Conservation (phyloP, 1,140 invertebrate genomes). For the Ptiloglossa arizonensis region DNA sequence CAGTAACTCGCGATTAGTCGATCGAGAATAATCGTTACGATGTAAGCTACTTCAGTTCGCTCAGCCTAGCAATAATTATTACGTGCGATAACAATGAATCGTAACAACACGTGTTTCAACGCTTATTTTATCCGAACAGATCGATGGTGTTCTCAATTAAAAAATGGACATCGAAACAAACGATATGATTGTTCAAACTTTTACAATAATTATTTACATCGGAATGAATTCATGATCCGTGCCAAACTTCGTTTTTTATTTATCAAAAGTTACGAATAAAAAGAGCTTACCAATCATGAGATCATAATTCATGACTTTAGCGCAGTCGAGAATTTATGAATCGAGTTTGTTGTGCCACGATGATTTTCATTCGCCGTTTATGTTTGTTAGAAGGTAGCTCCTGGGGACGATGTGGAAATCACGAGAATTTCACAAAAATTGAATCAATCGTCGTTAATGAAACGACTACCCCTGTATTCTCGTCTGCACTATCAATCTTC, state of each 20-base stretch:
- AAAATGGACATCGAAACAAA: neutral
- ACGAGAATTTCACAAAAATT: neutral
- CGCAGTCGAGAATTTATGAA: too few species aligned
- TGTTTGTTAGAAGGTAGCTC: too few species aligned
- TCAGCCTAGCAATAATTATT: conserved; percentile 24
- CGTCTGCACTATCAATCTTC: neutral
- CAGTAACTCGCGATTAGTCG: conserved; percentile 3
- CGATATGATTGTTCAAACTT: conserved; percentile 10
- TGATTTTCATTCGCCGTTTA: neutral
- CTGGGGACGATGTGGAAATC: neutral
- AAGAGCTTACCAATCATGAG: conserved; percentile 16
- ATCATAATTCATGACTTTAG: too few species aligned
- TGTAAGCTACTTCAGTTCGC: neutral
- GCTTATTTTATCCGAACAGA: neutral
- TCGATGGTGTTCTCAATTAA: neutral
- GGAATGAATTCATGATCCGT: neutral
- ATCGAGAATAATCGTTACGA: neutral
- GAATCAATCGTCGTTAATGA: neutral
- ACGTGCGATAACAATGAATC: conserved; percentile 42
- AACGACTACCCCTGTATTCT: too few species aligned
- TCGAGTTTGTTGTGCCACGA: neutral
- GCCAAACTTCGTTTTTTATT: neutral
- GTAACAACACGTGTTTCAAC: conserved; percentile 41
- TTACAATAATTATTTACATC: conserved; percentile 23
- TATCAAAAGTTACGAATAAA: neutral